Evolutionary conservation across 1,140 invertebrate genomes (phyloP).

Genomic region (Anthonomus grandis): DNA sequence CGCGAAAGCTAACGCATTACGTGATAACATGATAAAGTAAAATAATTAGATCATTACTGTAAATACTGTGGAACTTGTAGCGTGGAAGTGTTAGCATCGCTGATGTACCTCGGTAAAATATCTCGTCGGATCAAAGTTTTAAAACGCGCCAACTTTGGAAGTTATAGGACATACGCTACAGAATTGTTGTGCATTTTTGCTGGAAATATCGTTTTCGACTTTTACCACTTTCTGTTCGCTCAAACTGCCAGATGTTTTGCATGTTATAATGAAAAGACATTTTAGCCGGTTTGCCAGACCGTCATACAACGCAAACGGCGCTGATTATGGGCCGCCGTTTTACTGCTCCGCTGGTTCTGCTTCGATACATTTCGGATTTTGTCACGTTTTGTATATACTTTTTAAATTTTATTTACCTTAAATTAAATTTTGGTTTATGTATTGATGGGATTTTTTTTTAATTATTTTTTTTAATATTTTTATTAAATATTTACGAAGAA

Average conservation of each 20-base stretch:
- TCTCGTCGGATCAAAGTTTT: slow-evolving; percentile 9
- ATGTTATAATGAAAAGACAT: slow-evolving; percentile 45
- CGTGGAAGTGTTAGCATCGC: no score
- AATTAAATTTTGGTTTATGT: no score
- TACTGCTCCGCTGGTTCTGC: slow-evolving; percentile 14
- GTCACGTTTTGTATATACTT: slow-evolving; percentile 15
- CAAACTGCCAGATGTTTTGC: slow-evolving; percentile 39
- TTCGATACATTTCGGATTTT: slow-evolving; percentile 18
- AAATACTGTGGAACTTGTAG: no score
- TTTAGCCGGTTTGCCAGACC: slow-evolving; percentile 31
- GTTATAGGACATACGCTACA: slow-evolving; percentile 22
- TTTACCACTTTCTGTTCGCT: slow-evolving; percentile 29
- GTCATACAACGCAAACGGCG: slow-evolving; percentile 27
- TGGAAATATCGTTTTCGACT: slow-evolving; percentile 29
- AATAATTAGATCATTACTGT: no score
- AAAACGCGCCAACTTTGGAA: slow-evolving; percentile 21
- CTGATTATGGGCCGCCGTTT: slow-evolving; percentile 22
- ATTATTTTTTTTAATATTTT: no score
- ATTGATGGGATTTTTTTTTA: no score
- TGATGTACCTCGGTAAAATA: background rate
- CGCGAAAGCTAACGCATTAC: no score
- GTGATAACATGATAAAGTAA: no score
- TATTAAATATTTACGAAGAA: no score
- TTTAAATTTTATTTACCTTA: background rate
- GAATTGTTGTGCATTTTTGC: slow-evolving; percentile 23